Percentiles rank a stretch among this genome's conserved stretches.
phyloP scores from a whole-genome alignment of 2,797 vertebrate species.

The Buceros bicornis region DNA sequence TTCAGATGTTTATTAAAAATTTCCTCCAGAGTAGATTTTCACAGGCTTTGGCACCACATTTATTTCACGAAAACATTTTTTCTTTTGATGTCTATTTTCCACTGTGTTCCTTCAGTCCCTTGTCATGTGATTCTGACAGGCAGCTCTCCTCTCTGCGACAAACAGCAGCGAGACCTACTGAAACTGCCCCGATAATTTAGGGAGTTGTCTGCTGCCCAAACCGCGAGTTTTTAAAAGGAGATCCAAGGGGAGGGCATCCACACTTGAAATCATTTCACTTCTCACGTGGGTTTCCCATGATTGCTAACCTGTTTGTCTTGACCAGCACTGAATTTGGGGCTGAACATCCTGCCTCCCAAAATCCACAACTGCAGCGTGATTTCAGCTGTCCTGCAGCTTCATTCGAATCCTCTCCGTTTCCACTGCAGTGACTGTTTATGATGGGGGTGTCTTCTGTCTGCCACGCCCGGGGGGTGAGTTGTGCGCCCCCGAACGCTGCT shows the following conservation, averaged over 20 bases:
- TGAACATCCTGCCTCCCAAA: not conserved
- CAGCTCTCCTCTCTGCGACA: not conserved
- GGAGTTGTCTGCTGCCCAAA: not conserved
- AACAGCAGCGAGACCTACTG: not conserved
- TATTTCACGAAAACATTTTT: not conserved
- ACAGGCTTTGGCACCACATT: not conserved
- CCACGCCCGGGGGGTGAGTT: not conserved
- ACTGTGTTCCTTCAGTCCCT: not conserved
- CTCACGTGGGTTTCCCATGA: not conserved
- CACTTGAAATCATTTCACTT: not conserved
- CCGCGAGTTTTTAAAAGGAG: not conserved
- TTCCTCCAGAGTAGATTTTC: not conserved
- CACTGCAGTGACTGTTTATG: not conserved
- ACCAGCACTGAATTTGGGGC: not conserved
- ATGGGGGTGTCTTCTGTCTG: not conserved
- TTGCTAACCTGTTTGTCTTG: not conserved
- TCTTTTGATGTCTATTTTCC: not conserved
- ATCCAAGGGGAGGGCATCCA: not conserved
- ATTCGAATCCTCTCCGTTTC: not conserved
- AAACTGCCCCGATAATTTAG: not conserved
- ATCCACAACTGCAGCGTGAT: rapidly evolving
- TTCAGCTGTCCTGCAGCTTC: not conserved
- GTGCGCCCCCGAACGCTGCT: rapidly evolving
- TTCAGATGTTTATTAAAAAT: not conserved
- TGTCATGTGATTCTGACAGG: not conserved